These are phyloP conservation scores for Lycocorax pyrrhopterus DNA, from an alignment of 2,113 vertebrate species.

Conservation along the genomic window DNA sequence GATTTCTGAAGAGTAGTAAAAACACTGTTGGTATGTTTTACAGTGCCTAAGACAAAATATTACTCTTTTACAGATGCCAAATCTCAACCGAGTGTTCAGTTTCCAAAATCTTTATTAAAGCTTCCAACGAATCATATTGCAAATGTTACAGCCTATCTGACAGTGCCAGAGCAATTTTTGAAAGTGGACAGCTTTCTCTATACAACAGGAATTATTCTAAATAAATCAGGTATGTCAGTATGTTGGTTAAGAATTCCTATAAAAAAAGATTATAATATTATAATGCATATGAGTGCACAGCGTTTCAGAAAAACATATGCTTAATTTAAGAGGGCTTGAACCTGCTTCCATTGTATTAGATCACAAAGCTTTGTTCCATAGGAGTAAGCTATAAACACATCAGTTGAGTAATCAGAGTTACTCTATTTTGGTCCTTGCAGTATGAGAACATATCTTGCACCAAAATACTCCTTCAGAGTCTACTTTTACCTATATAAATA, in stretches of 20 bases:
- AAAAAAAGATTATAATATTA: background rate
- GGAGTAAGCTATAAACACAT: background rate
- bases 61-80: constrained; percentile 78
- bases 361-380: background rate
- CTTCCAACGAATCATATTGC: constrained; percentile 75
- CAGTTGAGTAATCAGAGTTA: background rate
- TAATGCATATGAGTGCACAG: background rate
- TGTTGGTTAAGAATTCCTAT: background rate
- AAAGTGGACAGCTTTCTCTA: constrained; percentile 74
- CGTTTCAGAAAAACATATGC: background rate
- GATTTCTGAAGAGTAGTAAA: background rate
- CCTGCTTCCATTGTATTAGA: background rate
- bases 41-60: background rate
- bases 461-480: background rate
- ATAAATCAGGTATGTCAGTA: constrained; percentile 76
- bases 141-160: constrained; percentile 84
- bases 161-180: constrained; percentile 79
- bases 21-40: background rate
- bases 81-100: constrained; percentile 85
- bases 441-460: background rate
- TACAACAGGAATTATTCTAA: constrained; percentile 77
- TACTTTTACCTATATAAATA: background rate
- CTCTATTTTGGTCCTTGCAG: background rate
- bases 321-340: background rate
- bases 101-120: constrained; percentile 83